Conservation (phyloP, 2,113 vertebrate species). For the Gambusia affinis region DNA sequence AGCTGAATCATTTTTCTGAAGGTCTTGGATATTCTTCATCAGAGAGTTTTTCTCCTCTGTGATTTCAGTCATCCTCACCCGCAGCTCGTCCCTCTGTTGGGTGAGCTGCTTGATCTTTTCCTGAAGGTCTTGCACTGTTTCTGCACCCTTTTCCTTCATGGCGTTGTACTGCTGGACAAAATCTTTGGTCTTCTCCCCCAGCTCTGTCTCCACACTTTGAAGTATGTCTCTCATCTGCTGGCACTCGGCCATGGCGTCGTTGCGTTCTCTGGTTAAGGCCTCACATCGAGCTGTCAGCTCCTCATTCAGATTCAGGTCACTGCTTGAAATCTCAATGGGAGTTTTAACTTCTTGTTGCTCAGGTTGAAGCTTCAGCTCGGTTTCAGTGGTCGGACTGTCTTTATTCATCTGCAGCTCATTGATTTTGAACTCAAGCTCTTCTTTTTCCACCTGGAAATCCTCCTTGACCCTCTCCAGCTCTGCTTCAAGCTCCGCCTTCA, state of each 20-base stretch:
- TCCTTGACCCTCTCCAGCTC: constrained; percentile 86
- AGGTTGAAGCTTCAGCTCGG: constrained; percentile 51
- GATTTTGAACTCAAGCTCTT: constrained; percentile 97
- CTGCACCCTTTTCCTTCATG: constrained; percentile 88
- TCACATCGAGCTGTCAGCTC: constrained; percentile 82
- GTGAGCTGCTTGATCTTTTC: constrained; percentile 82
- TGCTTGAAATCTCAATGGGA: not conserved
- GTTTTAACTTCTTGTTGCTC: constrained; percentile 73
- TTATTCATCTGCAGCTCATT: constrained; percentile 90
- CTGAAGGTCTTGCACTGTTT: constrained; percentile 84
- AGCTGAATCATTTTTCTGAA: constrained; percentile 70
- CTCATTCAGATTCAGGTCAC: constrained; percentile 61
- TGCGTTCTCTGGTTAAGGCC: constrained; percentile 82
- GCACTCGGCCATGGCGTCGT: constrained; percentile 83
- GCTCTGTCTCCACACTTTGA: constrained; percentile 84
- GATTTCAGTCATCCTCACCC: constrained; percentile 74
- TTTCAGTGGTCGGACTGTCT: constrained; percentile 81
- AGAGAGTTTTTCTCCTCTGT: constrained; percentile 84
- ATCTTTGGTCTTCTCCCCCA: constrained; percentile 86
- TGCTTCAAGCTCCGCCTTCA: constrained; percentile 89
- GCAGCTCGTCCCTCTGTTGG: constrained; percentile 83
- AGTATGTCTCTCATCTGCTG: constrained; percentile 84
- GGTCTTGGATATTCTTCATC: constrained; percentile 76
- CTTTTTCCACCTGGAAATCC: constrained; percentile 90
- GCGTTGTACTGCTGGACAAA: constrained; percentile 87